These are phyloP conservation scores for Drosophila diplacantha DNA, from an alignment of 2,888 invertebrate species.

Conservation along the genomic window DNA sequence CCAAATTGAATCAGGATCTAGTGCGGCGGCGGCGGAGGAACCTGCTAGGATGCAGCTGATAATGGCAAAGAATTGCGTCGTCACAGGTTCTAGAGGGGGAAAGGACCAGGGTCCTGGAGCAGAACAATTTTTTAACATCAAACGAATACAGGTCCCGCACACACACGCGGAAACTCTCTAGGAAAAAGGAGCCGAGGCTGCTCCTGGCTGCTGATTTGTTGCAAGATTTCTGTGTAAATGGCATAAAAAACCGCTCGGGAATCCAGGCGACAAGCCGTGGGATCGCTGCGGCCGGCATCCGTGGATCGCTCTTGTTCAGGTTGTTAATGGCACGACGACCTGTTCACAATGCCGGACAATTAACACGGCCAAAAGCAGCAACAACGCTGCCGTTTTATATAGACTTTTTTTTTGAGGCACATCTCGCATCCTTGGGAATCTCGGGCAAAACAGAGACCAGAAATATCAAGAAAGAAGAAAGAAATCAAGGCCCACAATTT, in stretches of 20 bases:
- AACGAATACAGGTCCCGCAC: conserved; percentile 66
- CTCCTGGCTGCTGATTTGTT: conserved; percentile 61
- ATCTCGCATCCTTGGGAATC: conserved; percentile 59
- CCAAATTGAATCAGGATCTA: conserved; percentile 53
- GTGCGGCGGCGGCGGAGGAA: conserved; percentile 49
- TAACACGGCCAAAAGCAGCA: conserved; percentile 61
- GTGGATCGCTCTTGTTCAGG: conserved; percentile 33
- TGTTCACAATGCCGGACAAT: conserved; percentile 51
- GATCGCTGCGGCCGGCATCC: conserved; percentile 47
- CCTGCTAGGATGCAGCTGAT: conserved; percentile 44
- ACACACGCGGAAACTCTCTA: conserved; percentile 11
- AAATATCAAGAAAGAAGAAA: conserved; percentile 4
- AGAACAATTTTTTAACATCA: conserved; percentile 60
- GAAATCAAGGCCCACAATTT: conserved; percentile 47
- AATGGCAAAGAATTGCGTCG: conserved; percentile 65
- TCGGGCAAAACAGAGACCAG: conserved; percentile 48
- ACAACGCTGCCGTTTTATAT: background rate
- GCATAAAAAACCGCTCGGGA: conserved; percentile 57
- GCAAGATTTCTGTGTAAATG: conserved; percentile 71
- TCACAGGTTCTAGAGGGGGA: conserved; percentile 52
- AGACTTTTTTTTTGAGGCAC: conserved; percentile 35
- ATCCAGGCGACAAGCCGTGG: conserved; percentile 59
- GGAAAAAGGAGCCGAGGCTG: conserved; percentile 47
- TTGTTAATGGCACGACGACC: conserved; percentile 58
- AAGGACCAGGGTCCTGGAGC: conserved; percentile 31